Percentiles rank a stretch among this genome's conserved stretches.
Evolutionary conservation across 1,140 invertebrate genomes (phyloP).

Genomic region (Oedothorax gibbosus): DNA sequence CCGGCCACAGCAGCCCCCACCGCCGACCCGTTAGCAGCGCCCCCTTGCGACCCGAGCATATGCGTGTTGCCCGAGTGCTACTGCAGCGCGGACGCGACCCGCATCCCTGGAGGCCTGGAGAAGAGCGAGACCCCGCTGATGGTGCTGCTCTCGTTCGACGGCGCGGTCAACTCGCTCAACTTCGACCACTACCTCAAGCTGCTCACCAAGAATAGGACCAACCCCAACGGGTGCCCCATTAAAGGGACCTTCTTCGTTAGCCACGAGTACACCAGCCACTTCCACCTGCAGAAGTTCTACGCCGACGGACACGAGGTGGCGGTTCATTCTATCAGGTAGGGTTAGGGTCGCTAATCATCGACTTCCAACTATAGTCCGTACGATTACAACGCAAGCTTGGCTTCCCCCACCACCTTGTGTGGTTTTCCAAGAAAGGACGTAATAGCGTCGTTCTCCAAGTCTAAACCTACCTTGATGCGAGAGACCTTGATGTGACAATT

Average conservation of each 20-base stretch:
- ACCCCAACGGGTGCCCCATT: constrained; percentile 92
- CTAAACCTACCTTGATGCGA: too few relatives aligned
- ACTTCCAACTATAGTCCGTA: too few relatives aligned
- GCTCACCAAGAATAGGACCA: constrained; percentile 61
- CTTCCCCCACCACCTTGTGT: too few relatives aligned
- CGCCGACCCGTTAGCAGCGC: constrained; percentile 85
- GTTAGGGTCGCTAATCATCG: neutral
- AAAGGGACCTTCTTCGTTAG: constrained; percentile 94
- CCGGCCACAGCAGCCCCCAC: constrained; percentile 17
- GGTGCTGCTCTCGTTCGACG: constrained; percentile 95
- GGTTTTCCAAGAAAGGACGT: too few relatives aligned
- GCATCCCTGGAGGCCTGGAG: constrained; percentile 79
- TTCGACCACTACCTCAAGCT: constrained; percentile 84
- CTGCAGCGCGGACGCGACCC: constrained; percentile 91
- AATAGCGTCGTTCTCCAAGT: too few relatives aligned
- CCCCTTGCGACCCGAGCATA: constrained; percentile 88
- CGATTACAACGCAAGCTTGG: too few relatives aligned
- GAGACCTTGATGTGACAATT: too few relatives aligned
- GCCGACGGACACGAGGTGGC: constrained; percentile 92
- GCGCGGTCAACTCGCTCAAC: constrained; percentile 93
- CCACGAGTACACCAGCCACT: constrained; percentile 96
- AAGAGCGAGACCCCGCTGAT: constrained; percentile 88
- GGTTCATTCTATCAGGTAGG: constrained; percentile 87
- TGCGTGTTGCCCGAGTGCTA: constrained; percentile 92
- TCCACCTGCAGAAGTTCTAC: constrained; percentile 89